Percentiles rank a stretch among this genome's conserved stretches.
phyloP scores from a whole-genome alignment of 2,797 vertebrate species.

The Tenualosa ilisha region DNA sequence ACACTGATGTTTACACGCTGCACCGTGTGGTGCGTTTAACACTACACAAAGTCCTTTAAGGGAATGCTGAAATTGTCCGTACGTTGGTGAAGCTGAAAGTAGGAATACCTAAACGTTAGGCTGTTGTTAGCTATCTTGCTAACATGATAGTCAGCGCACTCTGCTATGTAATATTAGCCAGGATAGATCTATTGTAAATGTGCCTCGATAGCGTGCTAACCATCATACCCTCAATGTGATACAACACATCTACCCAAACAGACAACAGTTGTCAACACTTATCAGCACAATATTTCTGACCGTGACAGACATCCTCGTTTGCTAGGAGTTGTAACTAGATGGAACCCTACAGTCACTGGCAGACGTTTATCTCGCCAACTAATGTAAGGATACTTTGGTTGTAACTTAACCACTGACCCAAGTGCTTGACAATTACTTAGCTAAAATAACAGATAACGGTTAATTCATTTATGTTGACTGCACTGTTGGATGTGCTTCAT shows the following conservation, averaged over 20 bases:
- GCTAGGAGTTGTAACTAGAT: neutral
- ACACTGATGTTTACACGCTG: neutral
- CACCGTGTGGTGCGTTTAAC: neutral
- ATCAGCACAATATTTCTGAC: neutral
- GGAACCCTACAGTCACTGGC: neutral
- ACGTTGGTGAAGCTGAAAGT: neutral
- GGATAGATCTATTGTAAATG: neutral
- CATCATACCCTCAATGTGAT: conserved; percentile 21
- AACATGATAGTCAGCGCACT: conserved; percentile 15
- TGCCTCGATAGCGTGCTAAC: conserved; percentile 18
- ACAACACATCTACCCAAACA: neutral
- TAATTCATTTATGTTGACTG: no score
- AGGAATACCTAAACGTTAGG: neutral
- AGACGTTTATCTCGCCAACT: neutral
- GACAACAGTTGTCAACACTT: neutral
- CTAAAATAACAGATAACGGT: no score
- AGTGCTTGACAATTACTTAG: neutral
- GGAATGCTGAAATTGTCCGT: neutral
- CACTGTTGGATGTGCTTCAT: neutral
- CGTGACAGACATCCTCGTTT: neutral
- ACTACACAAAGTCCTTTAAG: neutral
- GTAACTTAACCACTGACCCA: neutral
- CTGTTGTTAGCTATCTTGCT: conserved; percentile 12
- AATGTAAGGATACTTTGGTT: neutral
- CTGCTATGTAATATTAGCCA: neutral